phyloP scores from a whole-genome alignment of 2,888 invertebrate species.

The Tinea trinotella region DNA sequence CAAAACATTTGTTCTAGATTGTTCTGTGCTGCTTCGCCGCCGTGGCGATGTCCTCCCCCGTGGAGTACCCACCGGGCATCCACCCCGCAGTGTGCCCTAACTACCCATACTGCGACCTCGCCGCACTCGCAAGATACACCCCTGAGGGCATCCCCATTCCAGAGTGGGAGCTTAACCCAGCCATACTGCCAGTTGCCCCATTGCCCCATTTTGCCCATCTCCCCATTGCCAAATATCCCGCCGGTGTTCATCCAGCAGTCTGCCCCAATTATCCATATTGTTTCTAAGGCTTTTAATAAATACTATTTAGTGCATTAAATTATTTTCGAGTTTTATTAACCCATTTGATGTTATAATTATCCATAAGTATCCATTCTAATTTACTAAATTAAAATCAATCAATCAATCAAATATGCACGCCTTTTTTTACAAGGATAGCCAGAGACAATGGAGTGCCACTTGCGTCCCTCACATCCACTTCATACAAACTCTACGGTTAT shows the following conservation, averaged over 20 bases:
- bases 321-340: too few relatives aligned
- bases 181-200: background rate
- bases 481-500: too few relatives aligned
- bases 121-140: slow-evolving; percentile 55
- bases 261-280: slow-evolving; percentile 47
- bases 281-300: too few relatives aligned
- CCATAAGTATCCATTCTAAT: too few relatives aligned
- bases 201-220: background rate
- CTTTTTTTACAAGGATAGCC: too few relatives aligned
- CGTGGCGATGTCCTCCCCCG: slow-evolving; percentile 22
- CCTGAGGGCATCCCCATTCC: slow-evolving; percentile 61
- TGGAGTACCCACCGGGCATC: slow-evolving; percentile 33
- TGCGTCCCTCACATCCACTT: too few relatives aligned
- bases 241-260: slow-evolving; percentile 36
- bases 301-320: too few relatives aligned
- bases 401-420: too few relatives aligned
- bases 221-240: slow-evolving; percentile 31
- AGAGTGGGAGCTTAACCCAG: slow-evolving; percentile 53
- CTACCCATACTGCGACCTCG: slow-evolving; percentile 43
- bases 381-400: too few relatives aligned
- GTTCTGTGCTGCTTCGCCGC: slow-evolving; percentile 32
- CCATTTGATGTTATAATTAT: too few relatives aligned
- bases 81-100: slow-evolving; percentile 42
- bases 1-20: slow-evolving; percentile 21
- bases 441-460: too few relatives aligned